Evolutionary conservation across 2,797 vertebrate species (phyloP), one percentile per base, ranked within the genome.

Genomic region (Gorsachius magnificus): DNA sequence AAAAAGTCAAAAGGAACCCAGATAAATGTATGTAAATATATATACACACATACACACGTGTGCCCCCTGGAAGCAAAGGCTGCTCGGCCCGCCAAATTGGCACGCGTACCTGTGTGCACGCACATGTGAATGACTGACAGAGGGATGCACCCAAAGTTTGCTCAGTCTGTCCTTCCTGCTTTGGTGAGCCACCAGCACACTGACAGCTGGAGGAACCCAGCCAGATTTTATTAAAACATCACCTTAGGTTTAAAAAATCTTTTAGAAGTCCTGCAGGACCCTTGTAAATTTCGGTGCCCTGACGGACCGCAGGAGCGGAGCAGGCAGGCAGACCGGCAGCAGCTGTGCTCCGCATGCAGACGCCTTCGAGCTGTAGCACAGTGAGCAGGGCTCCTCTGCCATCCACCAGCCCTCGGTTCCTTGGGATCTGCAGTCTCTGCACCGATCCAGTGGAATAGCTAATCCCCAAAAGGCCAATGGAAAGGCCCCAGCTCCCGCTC

Each of bases 81-180:
- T 43, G 35, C 61, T 35, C 14, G 28, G 38, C 21, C 13, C 12
- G 41, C 29, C 14, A 9, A 31, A 11, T 5, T 18, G 56, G 11
- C 43, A 41, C 9, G 11, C 0, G 1, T 14, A 19, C 72, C 36
- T 28, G 26, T 25, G 19, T 6, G 8, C 5, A 8, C 45, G 12
- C 28, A n/a, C 2, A 1, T 15, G 43, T 26, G 33, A 21, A 16
- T 9, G 16, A 57, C 22, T 15, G 81, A 29, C 31, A 28, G 35
- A 21, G 26, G 31, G 36, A 65, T 7, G 14, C 33, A 33, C 31
- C 22, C 68, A 51, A 17, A 24, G 16, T 24, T 45, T 36, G 31
- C 13, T 16, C n/a, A 31, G 5, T 41, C 64, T n/a, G 7, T 31
- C 56, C 29, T 33, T 48, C 51, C 33, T 29, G 50, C 25, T 43